Percentiles rank a stretch among this genome's conserved stretches.
These are phyloP conservation scores for Laupala kohalensis DNA, from an alignment of 1,140 invertebrate species.

Conservation along the genomic window DNA sequence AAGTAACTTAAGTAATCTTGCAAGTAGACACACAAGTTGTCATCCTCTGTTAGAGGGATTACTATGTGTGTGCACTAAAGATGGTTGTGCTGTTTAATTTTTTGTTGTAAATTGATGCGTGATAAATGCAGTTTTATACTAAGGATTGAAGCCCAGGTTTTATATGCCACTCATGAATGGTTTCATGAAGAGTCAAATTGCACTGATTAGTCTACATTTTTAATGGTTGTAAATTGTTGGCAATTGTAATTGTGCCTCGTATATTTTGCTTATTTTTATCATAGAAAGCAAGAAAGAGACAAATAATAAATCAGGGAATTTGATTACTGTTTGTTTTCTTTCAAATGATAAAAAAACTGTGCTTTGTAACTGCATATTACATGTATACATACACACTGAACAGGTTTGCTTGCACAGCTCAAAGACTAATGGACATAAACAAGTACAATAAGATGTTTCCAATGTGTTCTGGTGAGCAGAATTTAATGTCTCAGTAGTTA, in stretches of 20 bases:
- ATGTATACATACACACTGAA: background rate
- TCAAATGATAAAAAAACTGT: background rate
- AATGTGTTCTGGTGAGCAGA: constrained; percentile 9
- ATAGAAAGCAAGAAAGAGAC: constrained; percentile 1
- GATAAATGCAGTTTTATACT: background rate
- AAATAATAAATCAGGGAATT: constrained; percentile 9
- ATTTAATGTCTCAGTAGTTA: background rate
- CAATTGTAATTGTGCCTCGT: constrained; percentile 7
- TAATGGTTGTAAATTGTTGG: background rate
- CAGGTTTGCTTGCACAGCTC: constrained; percentile 9
- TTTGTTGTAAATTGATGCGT: background rate
- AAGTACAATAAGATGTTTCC: constrained; percentile 1
- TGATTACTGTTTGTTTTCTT: constrained; percentile 6
- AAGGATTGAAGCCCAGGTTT: background rate
- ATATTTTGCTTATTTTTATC: constrained; percentile 6
- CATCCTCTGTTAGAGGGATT: background rate
- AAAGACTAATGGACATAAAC: constrained; percentile 7
- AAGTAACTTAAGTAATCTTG: background rate
- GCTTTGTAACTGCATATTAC: background rate
- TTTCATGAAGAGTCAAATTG: background rate
- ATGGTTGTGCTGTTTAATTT: background rate
- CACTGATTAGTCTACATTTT: background rate
- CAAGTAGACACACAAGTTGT: background rate
- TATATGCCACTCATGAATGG: background rate
- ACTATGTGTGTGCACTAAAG: background rate